Evolutionary conservation across 2,113 vertebrate species (phyloP).

Genomic region (Chrysemys picta): DNA sequence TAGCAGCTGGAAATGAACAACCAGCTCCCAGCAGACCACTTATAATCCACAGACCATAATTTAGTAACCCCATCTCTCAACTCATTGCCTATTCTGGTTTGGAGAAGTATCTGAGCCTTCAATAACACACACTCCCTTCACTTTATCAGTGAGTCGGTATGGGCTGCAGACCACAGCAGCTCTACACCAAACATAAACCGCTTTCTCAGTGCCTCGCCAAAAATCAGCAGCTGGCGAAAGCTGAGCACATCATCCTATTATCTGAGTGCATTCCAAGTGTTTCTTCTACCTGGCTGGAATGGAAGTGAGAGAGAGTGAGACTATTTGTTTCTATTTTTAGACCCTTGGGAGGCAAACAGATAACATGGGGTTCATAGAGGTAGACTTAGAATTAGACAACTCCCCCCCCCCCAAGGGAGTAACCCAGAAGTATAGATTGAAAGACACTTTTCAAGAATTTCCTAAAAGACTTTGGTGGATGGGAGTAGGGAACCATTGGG

Average conservation of each 20-base stretch:
- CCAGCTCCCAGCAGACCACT: neutral
- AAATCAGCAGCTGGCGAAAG: neutral
- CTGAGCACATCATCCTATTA: neutral
- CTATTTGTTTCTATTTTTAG: neutral
- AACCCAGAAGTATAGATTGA: neutral
- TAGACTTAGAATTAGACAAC: neutral
- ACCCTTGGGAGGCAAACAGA: neutral
- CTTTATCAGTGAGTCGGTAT: neutral
- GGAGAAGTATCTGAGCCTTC: neutral
- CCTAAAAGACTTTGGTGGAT: neutral
- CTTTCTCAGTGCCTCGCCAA: slow-evolving; percentile 11
- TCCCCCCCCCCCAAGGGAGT: neutral
- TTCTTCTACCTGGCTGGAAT: neutral
- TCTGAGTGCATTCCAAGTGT: neutral
- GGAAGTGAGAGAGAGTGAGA: neutral
- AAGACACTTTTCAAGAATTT: neutral
- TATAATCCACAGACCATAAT: neutral
- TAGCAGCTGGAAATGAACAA: neutral
- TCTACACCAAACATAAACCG: neutral
- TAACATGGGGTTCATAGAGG: neutral
- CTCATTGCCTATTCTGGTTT: neutral
- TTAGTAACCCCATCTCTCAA: neutral
- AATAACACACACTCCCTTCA: neutral
- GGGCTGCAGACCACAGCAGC: neutral
- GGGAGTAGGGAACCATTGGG: neutral